phyloP scores from a whole-genome alignment of 2,888 invertebrate species.

The Rhagophthalmus giganteus region DNA sequence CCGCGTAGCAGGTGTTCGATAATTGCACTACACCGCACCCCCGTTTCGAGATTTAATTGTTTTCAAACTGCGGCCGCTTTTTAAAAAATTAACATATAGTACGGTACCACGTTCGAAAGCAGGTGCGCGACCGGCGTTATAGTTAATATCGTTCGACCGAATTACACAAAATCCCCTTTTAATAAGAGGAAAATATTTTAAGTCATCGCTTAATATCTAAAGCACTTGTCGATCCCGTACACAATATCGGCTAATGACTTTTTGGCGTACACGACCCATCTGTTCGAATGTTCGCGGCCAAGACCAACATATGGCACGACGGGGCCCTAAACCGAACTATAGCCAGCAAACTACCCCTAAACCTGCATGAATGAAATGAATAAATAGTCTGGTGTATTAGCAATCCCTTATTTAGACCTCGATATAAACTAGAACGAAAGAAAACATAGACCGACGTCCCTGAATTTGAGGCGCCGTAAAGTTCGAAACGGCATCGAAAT shows the following conservation, averaged over 20 bases:
- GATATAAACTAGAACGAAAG: slow-evolving; percentile 44
- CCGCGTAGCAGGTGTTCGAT: slow-evolving; percentile 39
- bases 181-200: not conserved
- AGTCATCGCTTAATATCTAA: slow-evolving; percentile 24
- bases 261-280: slow-evolving; percentile 56
- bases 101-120: too few relatives aligned
- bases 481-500: slow-evolving; percentile 37
- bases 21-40: slow-evolving; percentile 11
- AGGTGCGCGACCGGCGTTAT: too few relatives aligned
- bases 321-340: slow-evolving; percentile 40
- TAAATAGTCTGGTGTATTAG: slow-evolving; percentile 55
- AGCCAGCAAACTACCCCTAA: slow-evolving; percentile 45
- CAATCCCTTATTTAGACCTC: slow-evolving; percentile 46
- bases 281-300: slow-evolving; percentile 56
- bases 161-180: not conserved
- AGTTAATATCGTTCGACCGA: too few relatives aligned
- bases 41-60: slow-evolving; percentile 10
- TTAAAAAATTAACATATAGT: too few relatives aligned
- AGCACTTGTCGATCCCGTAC: slow-evolving; percentile 52
- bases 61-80: not conserved
- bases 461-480: not conserved
- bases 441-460: slow-evolving; percentile 40
- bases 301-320: slow-evolving; percentile 54
- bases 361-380: slow-evolving; percentile 50
- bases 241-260: slow-evolving; percentile 57